Evolutionary conservation across 2,888 invertebrate genomes (phyloP), one percentile per base, ranked within the genome.

Genomic region (Cynaeus angustus): DNA sequence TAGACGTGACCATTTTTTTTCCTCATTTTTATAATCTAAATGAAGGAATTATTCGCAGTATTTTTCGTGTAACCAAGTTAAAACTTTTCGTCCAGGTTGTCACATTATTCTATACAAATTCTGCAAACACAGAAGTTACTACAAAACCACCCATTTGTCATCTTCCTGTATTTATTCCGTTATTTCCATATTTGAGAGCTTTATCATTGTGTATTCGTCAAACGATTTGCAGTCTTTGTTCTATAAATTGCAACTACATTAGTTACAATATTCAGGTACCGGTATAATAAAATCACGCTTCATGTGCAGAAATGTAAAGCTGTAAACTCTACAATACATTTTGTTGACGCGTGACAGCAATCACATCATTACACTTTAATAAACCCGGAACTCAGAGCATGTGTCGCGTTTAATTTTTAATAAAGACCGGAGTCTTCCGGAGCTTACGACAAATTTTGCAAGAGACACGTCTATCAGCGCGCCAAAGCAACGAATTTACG

Each of bases 331-430:
- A 43, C 41, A 33, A 26, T 13, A 56, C 16, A 56, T 56, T 56
- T 43, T 41, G 41, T 26, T 9, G 37, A 56, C 26, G 7, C 43
- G 10, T 41, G 56, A 41, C 56, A 37, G 41, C 56, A 9, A 56
- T 56, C 56, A 43, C 56, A 56, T 56, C 13, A 56, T 56, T 16
- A 56, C 56, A 16, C 16, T 56, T 56, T 56, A 56, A 56, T 43
- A 56, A 56, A 26, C 56, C 56, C 43, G 26, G 43, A 26, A 12
- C n/a, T 38, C 9, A 14, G 26, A 43, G 41, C 56, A 43, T 56
- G 56, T 56, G 56, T 56, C 41, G 41, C 43, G 56, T 10, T 56
- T 56, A 56, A 56, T 56, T 56, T 56, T 56, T 56, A 46, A 46
- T 46, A 55, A 55, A 55, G 16, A 13, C 1, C 46, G 21, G 16